These are phyloP conservation scores for Anoncus sp. DNA, from an alignment of 2,888 invertebrate species.

Conservation along the genomic window DNA sequence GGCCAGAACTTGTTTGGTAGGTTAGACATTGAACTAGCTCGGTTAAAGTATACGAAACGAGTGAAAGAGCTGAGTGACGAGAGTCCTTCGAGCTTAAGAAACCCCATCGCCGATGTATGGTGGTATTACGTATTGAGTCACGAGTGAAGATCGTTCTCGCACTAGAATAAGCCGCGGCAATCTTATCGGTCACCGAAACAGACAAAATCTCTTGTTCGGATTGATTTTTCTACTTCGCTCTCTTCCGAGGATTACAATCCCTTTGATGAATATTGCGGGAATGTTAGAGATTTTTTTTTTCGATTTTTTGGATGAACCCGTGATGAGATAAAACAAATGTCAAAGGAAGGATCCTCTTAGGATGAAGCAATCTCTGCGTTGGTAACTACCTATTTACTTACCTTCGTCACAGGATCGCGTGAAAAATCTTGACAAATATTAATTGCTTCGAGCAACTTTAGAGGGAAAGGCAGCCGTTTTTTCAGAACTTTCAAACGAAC, in stretches of 20 bases:
- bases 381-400: background rate
- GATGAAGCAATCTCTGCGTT: background rate
- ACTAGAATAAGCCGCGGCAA: background rate
- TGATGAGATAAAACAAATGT: background rate
- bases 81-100: conserved; percentile 47
- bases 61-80: conserved; percentile 45
- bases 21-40: conserved; percentile 72
- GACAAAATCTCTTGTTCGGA: background rate
- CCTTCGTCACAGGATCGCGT: too few species aligned
- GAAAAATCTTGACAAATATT: too few species aligned
- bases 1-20: conserved; percentile 79
- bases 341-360: too few species aligned
- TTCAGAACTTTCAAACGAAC: too few species aligned
- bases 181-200: background rate
- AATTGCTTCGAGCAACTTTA: too few species aligned
- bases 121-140: conserved; percentile 25
- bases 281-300: background rate
- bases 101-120: conserved; percentile 44
- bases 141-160: background rate
- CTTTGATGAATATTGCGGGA: too few species aligned
- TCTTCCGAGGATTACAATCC: background rate
- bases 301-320: background rate
- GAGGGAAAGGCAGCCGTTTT: too few species aligned
- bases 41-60: conserved; percentile 45
- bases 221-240: background rate